Base-by-base conservation (phyloP, 2,113 vertebrate species). In the Microtus ochrogaster region DNA sequence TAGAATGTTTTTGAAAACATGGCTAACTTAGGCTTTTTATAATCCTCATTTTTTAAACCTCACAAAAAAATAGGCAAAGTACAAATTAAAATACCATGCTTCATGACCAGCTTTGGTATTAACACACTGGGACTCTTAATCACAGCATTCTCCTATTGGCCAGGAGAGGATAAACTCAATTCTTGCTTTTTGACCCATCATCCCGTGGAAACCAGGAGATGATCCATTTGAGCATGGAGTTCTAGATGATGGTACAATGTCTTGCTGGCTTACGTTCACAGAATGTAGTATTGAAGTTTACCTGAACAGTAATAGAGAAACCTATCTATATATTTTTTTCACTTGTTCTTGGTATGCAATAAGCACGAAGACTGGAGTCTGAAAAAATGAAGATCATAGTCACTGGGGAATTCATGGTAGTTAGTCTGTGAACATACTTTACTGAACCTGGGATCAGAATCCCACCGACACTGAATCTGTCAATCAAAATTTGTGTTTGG, bases 121-220 rank as follows among this genome's bases (percentile, higher is more conserved):
- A 52, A 63, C 2, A 63, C 2, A 2, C 52, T 21, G 7, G 7
- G 22, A 44, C 66, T 49, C 13, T n/a, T 91, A 13, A 55, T 70
- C 4, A 86, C 63, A 94, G 3, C 3, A 8, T 70, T 49, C n/a
- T 82, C 30, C 73, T 94, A 0, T 74, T 92, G 47, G n/a, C 72
- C 33, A 73, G 21, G 7, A 76, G 36, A 85, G 5, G 61, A 88
- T 26, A 94, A 82, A 95, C 89, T 91, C 33, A 86, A 19, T 92
- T 79, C 65, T 89, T 12, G 13, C 47, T 61, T 73, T 3, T 77
- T 90, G 84, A 12, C 65, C 82, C 55, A 21, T 17, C 39, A 4
- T 77, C 41, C 39, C 21, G 44, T 63, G 66, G 89, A 68, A 95
- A 90, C 17, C 39, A 4, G 0, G 7, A 1, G 21, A 85, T 21